Base-by-base conservation (phyloP, 2,797 vertebrate species). In the Enteromius treurensis region DNA sequence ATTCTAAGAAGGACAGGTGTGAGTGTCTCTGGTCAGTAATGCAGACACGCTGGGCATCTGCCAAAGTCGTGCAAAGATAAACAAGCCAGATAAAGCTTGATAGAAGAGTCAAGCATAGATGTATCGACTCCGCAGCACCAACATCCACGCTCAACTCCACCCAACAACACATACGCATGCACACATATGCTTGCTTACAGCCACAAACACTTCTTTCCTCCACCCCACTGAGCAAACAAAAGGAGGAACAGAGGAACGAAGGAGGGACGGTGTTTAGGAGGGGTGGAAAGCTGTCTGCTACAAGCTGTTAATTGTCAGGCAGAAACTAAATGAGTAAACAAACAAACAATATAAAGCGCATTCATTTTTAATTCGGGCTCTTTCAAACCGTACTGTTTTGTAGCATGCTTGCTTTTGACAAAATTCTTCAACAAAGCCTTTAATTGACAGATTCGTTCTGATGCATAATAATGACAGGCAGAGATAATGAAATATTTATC, bases 221-320 rank as follows among this genome's bases (percentile, higher is more conserved):
- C 79, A 74, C 75, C 86, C 81, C n/a, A 13, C 58, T 67, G 87
- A 91, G 88, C 86, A 90, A 90, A 90, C 86, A 89, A 80, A 79
- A 87, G 53, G 60, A 85, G 79, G 78, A 84, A 78, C 21, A 83
- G 81, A 80, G 62, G 58, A 78, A 80, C 82, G 68, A 58, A 75
- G 78, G 84, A 73, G 60, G 67, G 47, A 74, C 62, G n/a, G 62
- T 10, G 42, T 29, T 69, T 80, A 34, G 70, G 77, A 42, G 47
- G 14, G 68, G 23, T 85, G 53, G 53, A n/a, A 51, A 68, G 49
- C 79, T 68, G 37, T 81, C 80, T 53, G 80, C 82, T 84, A 73
- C 83, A 84, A 19, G 80, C 85, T 86, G 87, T 87, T 91, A 89
- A 91, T 89, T 86, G 87, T 84, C 87, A 89, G 40, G 47, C 49